Evolutionary conservation across 2,113 vertebrate species (phyloP).

Genomic region (Hippocampus abdominalis): DNA sequence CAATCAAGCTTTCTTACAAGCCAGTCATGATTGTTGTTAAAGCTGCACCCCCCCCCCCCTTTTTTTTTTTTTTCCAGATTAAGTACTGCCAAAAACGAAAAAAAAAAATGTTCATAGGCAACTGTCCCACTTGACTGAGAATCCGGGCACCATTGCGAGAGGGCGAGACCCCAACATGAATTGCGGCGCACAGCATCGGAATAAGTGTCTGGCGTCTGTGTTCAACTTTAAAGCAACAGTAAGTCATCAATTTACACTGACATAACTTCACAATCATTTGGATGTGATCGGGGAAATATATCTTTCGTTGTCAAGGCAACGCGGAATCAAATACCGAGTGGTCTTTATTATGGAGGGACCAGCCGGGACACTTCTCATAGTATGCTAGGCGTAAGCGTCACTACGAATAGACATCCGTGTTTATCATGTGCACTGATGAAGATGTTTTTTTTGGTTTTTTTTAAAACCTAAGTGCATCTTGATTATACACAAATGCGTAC

Average conservation of each 20-base stretch:
- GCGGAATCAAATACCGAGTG: no score
- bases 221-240: neutral
- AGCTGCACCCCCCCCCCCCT: no score
- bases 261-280: no score
- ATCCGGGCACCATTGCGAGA: neutral
- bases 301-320: no score
- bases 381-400: no score
- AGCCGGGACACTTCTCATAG: no score
- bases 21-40: neutral
- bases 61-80: no score
- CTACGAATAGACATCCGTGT: no score
- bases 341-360: no score
- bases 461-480: neutral
- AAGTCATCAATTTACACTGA: no score
- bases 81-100: neutral
- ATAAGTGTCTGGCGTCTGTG: neutral
- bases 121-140: neutral
- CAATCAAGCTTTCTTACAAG: neutral
- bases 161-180: neutral
- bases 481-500: constrained; percentile 13
- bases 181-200: neutral
- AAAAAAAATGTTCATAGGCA: neutral
- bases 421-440: no score
- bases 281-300: no score
- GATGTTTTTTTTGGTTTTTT: neutral